Evolutionary conservation across 1,140 invertebrate genomes (phyloP), one percentile per base, ranked within the genome.

Genomic region (Drosophila lacteicornis): DNA sequence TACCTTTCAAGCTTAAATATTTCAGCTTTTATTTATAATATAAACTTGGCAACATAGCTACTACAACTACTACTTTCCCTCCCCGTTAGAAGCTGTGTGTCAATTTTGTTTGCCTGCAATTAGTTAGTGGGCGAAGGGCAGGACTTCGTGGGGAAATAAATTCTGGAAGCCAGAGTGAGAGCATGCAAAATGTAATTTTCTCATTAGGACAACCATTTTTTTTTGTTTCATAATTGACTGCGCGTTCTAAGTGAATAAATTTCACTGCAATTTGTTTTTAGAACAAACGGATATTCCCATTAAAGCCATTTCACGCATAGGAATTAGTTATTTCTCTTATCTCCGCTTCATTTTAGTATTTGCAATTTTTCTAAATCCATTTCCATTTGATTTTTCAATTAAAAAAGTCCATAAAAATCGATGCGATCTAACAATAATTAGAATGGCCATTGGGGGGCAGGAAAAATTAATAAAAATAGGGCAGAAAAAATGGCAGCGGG

Each of bases 101-200:
- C 43, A 75, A 79, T 81, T 88, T 88, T 79, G 67, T 81, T 88
- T 84, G 77, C 74, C 74, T 58, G 69, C 82, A 87, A 87, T 87
- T 88, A 87, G 80, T 66, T 74, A 49, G 45, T 42, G 68, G 22
- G 30, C 55, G 62, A 66, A 50, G 43, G 43, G 43, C 65, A 22
- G 43, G 40, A 61, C 42, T 45, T 30, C 12, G 25, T 17, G 66
- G 25, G 13, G 42, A 68, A 38, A 67, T 70, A 46, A 61, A 66
- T 38, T 45, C 68, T 49, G 50, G 33, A 13, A 4, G 67, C 8
- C 49, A 43, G 40, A 60, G 45, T 59, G 65, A 38, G 53, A 59
- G 69, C 36, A 30, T 70, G 57, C 58, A 58, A 79, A 90, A 88
- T 90, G 78, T 60, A 90, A 90, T 88, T 88, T 84, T 88, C 75